phyloP scores from a whole-genome alignment of 2,113 vertebrate species.

The Nansenia antarctica region DNA sequence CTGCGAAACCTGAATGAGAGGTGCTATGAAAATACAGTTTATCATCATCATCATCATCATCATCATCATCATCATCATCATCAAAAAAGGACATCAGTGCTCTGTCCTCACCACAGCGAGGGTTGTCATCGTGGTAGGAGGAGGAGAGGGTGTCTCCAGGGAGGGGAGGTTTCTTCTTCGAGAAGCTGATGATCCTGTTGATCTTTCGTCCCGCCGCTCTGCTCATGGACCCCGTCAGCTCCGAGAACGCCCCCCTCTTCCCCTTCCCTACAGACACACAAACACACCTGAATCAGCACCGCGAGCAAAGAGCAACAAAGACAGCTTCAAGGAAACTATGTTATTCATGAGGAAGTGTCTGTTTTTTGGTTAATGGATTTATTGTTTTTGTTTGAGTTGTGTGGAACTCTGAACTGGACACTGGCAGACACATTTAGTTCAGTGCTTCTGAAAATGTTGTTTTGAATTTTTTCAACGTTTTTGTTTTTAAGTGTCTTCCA shows the following conservation, averaged over 20 bases:
- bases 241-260: constrained; percentile 89
- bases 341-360: not conserved
- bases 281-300: constrained; percentile 15
- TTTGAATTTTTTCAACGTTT: no score
- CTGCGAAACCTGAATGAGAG: no score
- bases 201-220: constrained; percentile 93
- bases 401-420: not conserved
- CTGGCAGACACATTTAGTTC: no score
- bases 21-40: no score
- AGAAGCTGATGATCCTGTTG: constrained; percentile 96
- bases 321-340: not conserved
- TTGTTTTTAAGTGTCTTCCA: not conserved
- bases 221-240: constrained; percentile 93
- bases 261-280: constrained; percentile 75
- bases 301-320: not conserved
- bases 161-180: constrained; percentile 87
- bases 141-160: constrained; percentile 77
- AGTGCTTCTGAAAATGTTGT: no score
- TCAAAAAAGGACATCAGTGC: not conserved
- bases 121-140: constrained; percentile 82
- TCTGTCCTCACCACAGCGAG: constrained; percentile 83
- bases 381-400: not conserved
- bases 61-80: no score
- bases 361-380: not conserved
- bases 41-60: no score